Evolutionary conservation across 1,140 invertebrate genomes (phyloP), one percentile per base, ranked within the genome.

Genomic region (Rhopalosiphum maidis): DNA sequence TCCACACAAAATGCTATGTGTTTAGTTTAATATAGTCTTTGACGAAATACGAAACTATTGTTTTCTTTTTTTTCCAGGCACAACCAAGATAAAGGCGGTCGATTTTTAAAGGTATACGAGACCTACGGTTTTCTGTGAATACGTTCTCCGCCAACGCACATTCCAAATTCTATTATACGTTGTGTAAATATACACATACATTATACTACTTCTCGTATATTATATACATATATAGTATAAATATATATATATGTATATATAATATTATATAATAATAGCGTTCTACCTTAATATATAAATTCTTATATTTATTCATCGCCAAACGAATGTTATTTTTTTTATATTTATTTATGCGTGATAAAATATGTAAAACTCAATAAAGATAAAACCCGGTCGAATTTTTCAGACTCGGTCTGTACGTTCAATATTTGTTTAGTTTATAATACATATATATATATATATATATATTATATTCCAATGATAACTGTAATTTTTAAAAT

Each of bases 31-130:
- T 60, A 60, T 3, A 9, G 2, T 25, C 30, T 51, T 37, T 35
- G 21, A 83, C 37, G 35, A 8, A 37, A 2, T 23, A 83, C 21
- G 21, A 83, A 41, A 9, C 0, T 25, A 11, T 85, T 9, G 2
- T 41, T 83, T 25, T 68, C 22, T 91, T 82, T 54, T 83, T 83
- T 85, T 92, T 93, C 55, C 77, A 93, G 91, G 43, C 91, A 93
- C 30, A 93, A 93, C 46, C 91, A 93, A 55, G 91, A 93, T 48
- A 93, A 85, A 85, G 91, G 91, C 46, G 91, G 91, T 23, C 91
- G 91, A 41, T 93, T 93, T 93, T 85, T 93, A 93, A 93, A 93
- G 35, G 91, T 93, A 35, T 93, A 93, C 91, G 91, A 93, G 41
- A 93, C 91, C 7, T 93, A 93, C 35, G 91, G 91, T 48, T 93